A percentile compares a stretch with the other conserved stretches of the same genome.
phyloP scores from a whole-genome alignment of 2,888 invertebrate genomes.

The Scrobipalpa atriplicella region DNA sequence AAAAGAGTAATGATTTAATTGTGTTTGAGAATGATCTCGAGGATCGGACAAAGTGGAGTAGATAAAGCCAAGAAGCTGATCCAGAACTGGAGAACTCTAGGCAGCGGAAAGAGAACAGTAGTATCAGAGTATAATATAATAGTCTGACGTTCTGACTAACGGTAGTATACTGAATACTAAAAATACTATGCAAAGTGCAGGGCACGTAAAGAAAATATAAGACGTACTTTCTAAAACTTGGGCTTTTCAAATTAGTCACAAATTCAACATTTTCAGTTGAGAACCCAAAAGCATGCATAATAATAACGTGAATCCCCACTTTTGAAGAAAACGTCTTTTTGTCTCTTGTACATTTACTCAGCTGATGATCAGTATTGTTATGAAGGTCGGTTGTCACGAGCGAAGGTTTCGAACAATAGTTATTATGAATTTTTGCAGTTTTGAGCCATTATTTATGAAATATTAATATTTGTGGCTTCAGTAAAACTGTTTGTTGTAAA shows the following conservation, averaged over 20 bases:
- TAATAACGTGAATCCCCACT: conserved; percentile 26
- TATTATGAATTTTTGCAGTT: conserved; percentile 24
- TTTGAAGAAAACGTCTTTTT: conserved; percentile 29
- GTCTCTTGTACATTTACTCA: conserved; percentile 28
- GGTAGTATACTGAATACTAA: too few species aligned
- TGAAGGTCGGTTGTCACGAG: conserved; percentile 31
- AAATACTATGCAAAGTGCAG: too few species aligned
- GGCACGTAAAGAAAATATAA: too few species aligned
- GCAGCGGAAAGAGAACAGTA: too few species aligned
- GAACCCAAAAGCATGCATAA: conserved; percentile 32
- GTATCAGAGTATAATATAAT: too few species aligned
- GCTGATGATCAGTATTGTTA: conserved; percentile 30
- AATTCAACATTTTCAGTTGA: conserved; percentile 11
- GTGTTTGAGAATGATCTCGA: too few species aligned
- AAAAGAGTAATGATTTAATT: too few species aligned
- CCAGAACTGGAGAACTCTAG: too few species aligned
- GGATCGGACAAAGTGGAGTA: too few species aligned
- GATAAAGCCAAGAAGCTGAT: too few species aligned
- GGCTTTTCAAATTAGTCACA: conserved; percentile 22
- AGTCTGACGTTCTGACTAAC: too few species aligned
- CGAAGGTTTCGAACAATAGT: conserved; percentile 25
- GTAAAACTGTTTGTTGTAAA: not conserved
- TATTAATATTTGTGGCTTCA: not conserved
- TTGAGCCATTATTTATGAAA: not conserved
- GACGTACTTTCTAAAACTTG: conserved; percentile 18